Evolutionary conservation across 2,113 vertebrate genomes (phyloP).

Genomic region (Misgurnus mizolepis): DNA sequence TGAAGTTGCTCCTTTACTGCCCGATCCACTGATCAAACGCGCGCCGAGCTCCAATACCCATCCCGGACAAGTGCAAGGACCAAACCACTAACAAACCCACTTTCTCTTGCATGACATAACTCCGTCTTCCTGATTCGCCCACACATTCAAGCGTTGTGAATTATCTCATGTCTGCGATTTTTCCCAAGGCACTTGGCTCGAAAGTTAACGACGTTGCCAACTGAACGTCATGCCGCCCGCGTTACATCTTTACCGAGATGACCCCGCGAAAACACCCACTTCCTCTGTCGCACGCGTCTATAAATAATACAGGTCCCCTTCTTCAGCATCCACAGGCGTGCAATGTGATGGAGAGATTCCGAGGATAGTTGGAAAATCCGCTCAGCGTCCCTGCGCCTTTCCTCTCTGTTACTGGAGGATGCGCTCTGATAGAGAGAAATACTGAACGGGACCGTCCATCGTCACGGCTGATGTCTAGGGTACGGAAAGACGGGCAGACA

Average conservation of each 20-base stretch:
- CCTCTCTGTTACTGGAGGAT: conserved; percentile 8
- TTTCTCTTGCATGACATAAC: background rate
- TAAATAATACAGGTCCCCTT: background rate
- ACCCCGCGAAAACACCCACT: background rate
- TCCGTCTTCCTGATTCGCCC: background rate
- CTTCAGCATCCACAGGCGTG: conserved; percentile 4
- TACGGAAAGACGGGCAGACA: background rate
- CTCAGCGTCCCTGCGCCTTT: conserved; percentile 14
- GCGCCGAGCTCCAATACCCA: background rate
- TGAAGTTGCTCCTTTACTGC: background rate
- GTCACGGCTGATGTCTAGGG: background rate
- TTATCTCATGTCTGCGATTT: background rate
- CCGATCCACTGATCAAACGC: background rate
- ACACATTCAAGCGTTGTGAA: background rate
- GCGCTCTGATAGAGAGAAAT: background rate
- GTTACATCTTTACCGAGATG: conserved; percentile 4
- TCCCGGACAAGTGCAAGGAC: no score
- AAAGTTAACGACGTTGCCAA: conserved; percentile 21
- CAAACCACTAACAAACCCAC: background rate
- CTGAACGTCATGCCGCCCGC: background rate
- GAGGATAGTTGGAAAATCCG: conserved; percentile 14
- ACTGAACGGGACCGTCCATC: background rate
- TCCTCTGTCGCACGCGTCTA: background rate
- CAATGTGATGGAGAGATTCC: background rate
- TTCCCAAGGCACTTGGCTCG: background rate